Evolutionary conservation across 2,113 vertebrate species (phyloP), one percentile per base, ranked within the genome.

Genomic region (Nothoprocta perdicaria): DNA sequence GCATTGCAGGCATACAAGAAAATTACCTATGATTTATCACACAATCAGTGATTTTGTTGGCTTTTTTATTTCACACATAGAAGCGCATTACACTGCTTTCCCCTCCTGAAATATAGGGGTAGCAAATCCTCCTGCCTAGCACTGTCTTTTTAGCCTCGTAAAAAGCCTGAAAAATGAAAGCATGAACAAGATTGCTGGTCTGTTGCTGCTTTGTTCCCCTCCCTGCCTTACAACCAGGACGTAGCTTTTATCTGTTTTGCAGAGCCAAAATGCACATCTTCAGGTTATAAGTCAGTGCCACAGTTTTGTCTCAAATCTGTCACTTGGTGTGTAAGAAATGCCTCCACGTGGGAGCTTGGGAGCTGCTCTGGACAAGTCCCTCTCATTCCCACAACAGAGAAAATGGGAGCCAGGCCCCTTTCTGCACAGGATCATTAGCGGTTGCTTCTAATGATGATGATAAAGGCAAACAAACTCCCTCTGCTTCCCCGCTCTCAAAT

Each of bases 1-100:
- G 57, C 52, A 35, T 1, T 80, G 80, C 60, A 8, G 43, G 52
- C 4, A 1, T 40, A n/a, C 50, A 52, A 65, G 88, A 82, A 88
- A 95, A 95, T 77, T 60, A 58, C 87, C 66, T 52, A 31, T 94
- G 92, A 95, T 96, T 96, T 96, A 96, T 92, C 76, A 91, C 86
- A 57, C 88, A 84, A 77, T 88, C 80, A 76, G 33, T 55, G 76
- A 52, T 86, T 92, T 81, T 92, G 71, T 67, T 79, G 80, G 38
- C 62, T 93, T 95, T 94, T 95, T 90, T 91, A 90, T 90, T 94
- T 88, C 69, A 21, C 0, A 73, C 75, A 90, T 57, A 84, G 92
- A 93, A 92, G 18, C 6, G 1, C 27, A 3, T 90, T 88, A 88
- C 79, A 78, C 31, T 55, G 69, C 88, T 82, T 57, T 91, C 63